phyloP scores from a whole-genome alignment of 2,797 vertebrate genomes.

The Tarsius wallacei region DNA sequence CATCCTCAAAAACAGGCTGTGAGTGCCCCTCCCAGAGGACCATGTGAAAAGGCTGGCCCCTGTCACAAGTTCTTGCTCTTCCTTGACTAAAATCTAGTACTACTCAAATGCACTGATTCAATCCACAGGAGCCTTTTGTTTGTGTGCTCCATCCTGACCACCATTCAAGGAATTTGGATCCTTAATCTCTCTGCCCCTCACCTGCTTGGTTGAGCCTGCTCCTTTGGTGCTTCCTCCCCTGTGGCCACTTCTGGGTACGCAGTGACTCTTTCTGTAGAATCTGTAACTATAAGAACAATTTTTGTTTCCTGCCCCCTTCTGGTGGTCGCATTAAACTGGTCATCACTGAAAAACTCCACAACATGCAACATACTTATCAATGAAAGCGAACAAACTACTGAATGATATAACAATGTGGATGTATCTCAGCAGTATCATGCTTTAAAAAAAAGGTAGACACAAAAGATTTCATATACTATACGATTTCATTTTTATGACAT shows the following conservation, averaged over 20 bases:
- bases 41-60: neutral
- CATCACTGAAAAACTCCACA: neutral
- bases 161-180: neutral
- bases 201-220: rapidly evolving
- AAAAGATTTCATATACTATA: neutral
- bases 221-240: neutral
- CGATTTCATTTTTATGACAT: neutral
- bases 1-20: neutral
- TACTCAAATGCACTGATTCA: neutral
- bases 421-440: neutral
- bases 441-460: neutral
- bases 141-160: neutral
- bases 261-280: neutral
- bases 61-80: neutral
- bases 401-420: neutral
- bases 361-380: neutral
- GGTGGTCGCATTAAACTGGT: neutral
- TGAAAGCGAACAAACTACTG: neutral
- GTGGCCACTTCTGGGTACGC: too few species aligned
- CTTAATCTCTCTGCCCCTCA: neutral
- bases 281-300: neutral
- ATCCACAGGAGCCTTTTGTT: neutral
- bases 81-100: neutral
- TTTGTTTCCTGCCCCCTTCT: neutral
- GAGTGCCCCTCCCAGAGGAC: too few species aligned